These are phyloP conservation scores for Anniella stebbinsi DNA, from an alignment of 2,797 vertebrate genomes.

Conservation along the genomic window DNA sequence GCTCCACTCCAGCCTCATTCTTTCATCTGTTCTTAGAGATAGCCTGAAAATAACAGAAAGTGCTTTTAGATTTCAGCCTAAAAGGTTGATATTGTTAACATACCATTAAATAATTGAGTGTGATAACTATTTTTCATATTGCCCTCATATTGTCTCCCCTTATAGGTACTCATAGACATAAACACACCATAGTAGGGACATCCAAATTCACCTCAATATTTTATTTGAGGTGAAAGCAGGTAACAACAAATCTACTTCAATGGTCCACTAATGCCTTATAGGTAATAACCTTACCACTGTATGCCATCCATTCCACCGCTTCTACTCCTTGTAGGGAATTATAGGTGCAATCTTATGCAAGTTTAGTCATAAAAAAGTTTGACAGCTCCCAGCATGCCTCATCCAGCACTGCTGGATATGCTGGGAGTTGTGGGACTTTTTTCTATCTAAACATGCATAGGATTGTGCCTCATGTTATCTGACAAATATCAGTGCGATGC, in stretches of 20 bases:
- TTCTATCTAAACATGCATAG: too few relatives aligned
- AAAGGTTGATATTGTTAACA: not conserved
- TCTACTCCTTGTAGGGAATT: not conserved
- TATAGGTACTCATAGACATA: not conserved
- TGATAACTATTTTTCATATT: not conserved
- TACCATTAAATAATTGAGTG: not conserved
- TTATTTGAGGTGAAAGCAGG: not conserved
- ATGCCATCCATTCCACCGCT: not conserved
- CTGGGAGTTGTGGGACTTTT: too few relatives aligned
- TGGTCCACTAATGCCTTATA: too few relatives aligned
- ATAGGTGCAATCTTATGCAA: too few relatives aligned
- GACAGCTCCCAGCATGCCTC: too few relatives aligned
- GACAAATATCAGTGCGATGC: not conserved
- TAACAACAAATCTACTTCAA: not conserved
- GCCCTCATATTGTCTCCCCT: too few relatives aligned
- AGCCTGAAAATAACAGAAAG: not conserved
- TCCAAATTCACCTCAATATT: not conserved
- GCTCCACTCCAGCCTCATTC: not conserved
- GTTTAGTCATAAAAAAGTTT: too few relatives aligned
- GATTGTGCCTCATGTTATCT: too few relatives aligned
- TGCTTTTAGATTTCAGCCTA: fast-evolving
- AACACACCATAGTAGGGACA: not conserved
- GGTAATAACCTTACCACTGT: not conserved
- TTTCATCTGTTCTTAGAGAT: not conserved
- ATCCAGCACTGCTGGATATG: too few relatives aligned